phyloP scores from a whole-genome alignment of 2,113 vertebrate genomes.

The Odontophorus gujanensis region DNA sequence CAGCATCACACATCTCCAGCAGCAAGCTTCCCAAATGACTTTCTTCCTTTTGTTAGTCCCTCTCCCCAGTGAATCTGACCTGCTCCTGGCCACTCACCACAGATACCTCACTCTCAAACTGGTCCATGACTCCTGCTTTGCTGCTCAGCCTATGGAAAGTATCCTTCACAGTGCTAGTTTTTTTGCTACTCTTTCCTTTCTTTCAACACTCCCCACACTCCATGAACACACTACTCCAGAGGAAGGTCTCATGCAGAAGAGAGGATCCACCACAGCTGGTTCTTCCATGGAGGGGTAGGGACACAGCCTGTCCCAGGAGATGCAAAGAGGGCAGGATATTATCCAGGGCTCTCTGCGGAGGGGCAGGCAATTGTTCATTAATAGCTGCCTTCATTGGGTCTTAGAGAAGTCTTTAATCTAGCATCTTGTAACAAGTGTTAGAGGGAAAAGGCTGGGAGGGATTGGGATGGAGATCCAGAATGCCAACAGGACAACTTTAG shows the following conservation, averaged over 20 bases:
- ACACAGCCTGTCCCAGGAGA: background rate
- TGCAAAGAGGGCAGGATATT: background rate
- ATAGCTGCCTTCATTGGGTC: background rate
- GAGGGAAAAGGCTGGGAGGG: background rate
- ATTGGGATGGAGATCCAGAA: background rate
- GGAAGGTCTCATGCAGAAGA: background rate
- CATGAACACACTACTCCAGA: background rate
- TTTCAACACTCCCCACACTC: rapidly evolving
- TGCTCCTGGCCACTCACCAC: background rate
- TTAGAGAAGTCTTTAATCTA: background rate
- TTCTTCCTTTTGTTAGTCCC: background rate
- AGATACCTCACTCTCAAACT: background rate
- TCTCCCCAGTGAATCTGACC: background rate
- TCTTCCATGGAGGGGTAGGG: background rate
- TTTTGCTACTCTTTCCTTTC: background rate
- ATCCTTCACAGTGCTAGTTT: background rate
- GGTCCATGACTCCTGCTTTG: background rate
- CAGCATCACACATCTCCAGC: background rate
- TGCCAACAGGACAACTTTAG: background rate
- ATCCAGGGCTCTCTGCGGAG: background rate
- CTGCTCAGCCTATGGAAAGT: background rate
- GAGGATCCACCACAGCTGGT: background rate
- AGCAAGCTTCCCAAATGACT: background rate
- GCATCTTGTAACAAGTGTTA: background rate
- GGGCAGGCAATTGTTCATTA: background rate